Evolutionary conservation across 1,140 invertebrate species (phyloP), one percentile per base, ranked within the genome.

Genomic region (Lineus longissimus): DNA sequence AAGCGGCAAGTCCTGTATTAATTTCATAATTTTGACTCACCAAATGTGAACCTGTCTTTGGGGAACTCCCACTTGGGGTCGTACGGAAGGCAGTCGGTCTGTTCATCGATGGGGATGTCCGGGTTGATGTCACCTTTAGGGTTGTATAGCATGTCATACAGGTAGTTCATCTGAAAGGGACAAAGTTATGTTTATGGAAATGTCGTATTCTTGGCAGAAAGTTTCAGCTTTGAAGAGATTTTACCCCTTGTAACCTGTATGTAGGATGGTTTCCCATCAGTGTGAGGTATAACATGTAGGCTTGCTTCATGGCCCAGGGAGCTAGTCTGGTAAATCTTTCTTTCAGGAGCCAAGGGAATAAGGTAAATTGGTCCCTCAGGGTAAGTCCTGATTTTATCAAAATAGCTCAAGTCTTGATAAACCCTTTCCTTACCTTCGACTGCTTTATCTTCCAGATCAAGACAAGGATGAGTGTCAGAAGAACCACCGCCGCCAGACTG

Each of bases 11-110:
- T 36, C 33, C 33, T 15, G 33, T 4, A 15, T 4, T 15, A 7
- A 4, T 15, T 36, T 15, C 15, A 15, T 4, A 36, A 4, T 36
- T 15, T 36, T 4, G 33, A 33, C 71, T 81, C 84, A 89, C 93
- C 93, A 74, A 95, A 83, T 76, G 89, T 88, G 0, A 97, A 82
- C 79, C 88, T 88, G 57, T 94, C 90, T 19, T 88, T 82, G 0
- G 93, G 91, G 79, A 96, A 94, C 80, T 97, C 94, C 85, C 90
- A 97, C 72, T 88, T 88, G 62, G 88, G 87, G 76, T 97, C 89
- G 67, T 97, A 97, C 0, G 94, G 93, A 45, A 97, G 81, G 22
- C 94, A 82, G 66, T 94, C 91, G 0, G 92, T 93, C 84, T 97
- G 94, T 75, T 96, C 93, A 56, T 92, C 90, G 0, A 97, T 84